Evolutionary conservation across 35 echinoderm and acorn worm species (phyloP), one percentile per base, ranked within the genome.

Genomic region (Patiria miniata): DNA sequence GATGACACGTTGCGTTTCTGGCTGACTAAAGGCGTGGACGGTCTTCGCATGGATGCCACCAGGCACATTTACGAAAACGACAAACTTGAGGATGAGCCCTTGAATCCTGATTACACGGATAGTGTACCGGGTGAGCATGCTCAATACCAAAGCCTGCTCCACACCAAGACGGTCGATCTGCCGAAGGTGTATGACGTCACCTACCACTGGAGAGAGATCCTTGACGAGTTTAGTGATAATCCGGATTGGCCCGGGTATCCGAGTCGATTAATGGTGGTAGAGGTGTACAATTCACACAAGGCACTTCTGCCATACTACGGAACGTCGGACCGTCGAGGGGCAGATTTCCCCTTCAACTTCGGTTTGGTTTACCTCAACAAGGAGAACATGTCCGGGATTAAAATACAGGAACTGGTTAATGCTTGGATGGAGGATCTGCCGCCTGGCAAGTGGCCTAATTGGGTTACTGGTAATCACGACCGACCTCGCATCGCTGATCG

Each of bases 381-480:
- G 26, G 93, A 91, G 7, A 88, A 55, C 32, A 40, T 95, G 22
- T 88, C 89, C 1, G 93, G 93, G 10, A 59, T 6, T 23, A 77
- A 44, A 52, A 55, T 95, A 19, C 83, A 61, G 54, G 50, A 81
- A 2, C 52, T 95, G 52, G 93, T 95, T 1, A 76, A 95, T 30
- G 65, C 44, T 6, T 92, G 91, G 68, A 78, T 95, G 39, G 10
- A 36, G 0, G 36, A 59, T 51, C 80, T 80, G 17, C 80, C 85
- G 18, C 81, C 61, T 26, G 93, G 86, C 2, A 87, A 83, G 61
- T 95, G 93, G 93, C 93, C 93, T 19, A 95, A 95, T 37, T 95
- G 89, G 89, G 93, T 95, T 80, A 89, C 92, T 58, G 93, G 93
- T 14, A 95, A 95, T 77, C 93, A 95, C 57, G 93, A 95, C 78